Conservation (phyloP, 2,113 vertebrate genomes). For the Macquaria ambigua region DNA sequence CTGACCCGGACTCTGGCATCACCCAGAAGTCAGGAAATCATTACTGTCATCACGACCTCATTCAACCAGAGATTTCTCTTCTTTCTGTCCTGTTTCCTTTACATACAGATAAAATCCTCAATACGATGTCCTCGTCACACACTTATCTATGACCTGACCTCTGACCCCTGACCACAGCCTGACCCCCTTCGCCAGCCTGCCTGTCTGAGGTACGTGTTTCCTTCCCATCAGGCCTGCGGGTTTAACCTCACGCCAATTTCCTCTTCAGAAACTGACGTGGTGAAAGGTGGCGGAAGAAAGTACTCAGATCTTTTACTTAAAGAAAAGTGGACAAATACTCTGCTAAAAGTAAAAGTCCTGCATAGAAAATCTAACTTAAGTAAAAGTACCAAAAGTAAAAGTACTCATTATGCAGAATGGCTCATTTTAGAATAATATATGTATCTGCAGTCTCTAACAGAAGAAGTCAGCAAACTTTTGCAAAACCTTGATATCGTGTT, state of each 20-base stretch:
- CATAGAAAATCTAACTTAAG: no score
- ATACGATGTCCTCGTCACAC: neutral
- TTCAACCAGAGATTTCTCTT: neutral
- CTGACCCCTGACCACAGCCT: slow-evolving; percentile 10
- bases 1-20: neutral
- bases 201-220: slow-evolving; percentile 5
- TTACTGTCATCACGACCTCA: neutral
- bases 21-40: neutral
- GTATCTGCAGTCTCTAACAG: no score
- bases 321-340: no score
- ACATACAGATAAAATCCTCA: neutral
- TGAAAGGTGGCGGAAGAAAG: neutral
- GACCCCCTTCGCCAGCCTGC: neutral
- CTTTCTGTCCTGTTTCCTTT: slow-evolving; percentile 25
- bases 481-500: no score
- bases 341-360: no score
- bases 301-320: no score
- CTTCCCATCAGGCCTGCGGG: neutral
- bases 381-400: no score
- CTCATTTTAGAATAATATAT: no score
- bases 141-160: slow-evolving; percentile 11
- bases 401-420: no score
- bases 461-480: no score
- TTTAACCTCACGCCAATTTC: neutral
- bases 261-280: neutral